Base-by-base conservation (phyloP, 2,113 vertebrate species). In the Siphamia tubifer region DNA sequence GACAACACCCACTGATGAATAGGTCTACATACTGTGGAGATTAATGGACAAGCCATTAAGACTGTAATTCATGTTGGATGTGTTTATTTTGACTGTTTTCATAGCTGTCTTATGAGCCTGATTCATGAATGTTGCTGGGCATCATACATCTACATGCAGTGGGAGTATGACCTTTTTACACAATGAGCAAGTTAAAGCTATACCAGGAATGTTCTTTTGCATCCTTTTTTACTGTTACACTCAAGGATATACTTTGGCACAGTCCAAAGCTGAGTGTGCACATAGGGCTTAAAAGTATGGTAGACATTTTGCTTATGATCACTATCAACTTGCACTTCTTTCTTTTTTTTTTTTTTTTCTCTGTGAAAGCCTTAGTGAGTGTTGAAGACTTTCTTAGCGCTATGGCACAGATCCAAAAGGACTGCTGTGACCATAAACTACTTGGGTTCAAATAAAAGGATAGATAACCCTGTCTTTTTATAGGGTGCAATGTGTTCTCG, bases 381-480 rank as follows among this genome's bases (percentile, higher is more conserved):
- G 40, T 6, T 16, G 63, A 40, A 70, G 76, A 24, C 56, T 71
- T 61, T 83, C 40, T 74, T 82, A 17, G 2, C 62, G 67, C 71
- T 7, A 64, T 83, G 85, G 83, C 85, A 64, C 15, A 10, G 75
- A 57, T 85, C 84, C 83, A 86, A 55, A 36, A 4, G 6, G 48
- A 43, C 67, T 40, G 70, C 68, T 55, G 67, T n/a, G 79, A 61
- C 58, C 56, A 54, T 55, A 66, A 85, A 83, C 61, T 64, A 30
- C 71, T 32, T 5, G 2, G 55, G 45, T 36, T 51, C 42, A 35
- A 34, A 52, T 70, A 31, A 76, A 78, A 76, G 52, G 62, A 67
- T 5, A 70, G 81, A 82, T 82, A 82, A 64, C 78, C 43, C n/a
- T 7, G 62, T 61, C 63, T 77, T 82, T 81, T 80, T 73, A 79